Evolutionary conservation across 2,888 invertebrate genomes (phyloP), one percentile per base, ranked within the genome.

Genomic region (Esperia sulphurella): DNA sequence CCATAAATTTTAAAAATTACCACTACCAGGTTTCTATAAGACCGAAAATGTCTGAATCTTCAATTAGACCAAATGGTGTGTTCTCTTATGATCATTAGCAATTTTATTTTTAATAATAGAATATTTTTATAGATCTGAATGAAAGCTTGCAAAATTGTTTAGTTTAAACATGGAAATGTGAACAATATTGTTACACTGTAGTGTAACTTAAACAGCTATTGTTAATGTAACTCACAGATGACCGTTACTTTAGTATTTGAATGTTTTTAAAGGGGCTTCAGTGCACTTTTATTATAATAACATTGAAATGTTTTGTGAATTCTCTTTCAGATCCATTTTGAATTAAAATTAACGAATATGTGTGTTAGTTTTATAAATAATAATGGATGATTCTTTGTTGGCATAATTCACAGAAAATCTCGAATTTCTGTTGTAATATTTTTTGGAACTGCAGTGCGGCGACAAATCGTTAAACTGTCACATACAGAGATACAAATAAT

Each of bases 281-380:
- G n/a, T 39, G 45, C 51, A 57, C 47, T 48, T 53, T 45, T 46
- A 21, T 21, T 3, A 21, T 44, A 49, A 51, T 52, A 46, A 51
- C 45, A 44, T 57, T 51, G 31, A 47, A 69, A 71, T 68, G 65
- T 71, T 79, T 79, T 79, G 79, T 79, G 75, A 76, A 78, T 78
- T 83, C 72, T 81, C 72, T 81, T 80, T 83, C 83, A 85, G 83
- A 85, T 87, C 79, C 63, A 72, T 79, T 21, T 81, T 76, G 62
- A 69, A 76, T 71, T 74, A 71, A 53, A 43, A 50, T 59, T 58
- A 59, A 75, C 67, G 68, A 75, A 63, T 71, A 66, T 72, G 75
- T 77, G 79, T 81, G 80, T 79, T 78, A 79, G 78, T 55, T 68
- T 70, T 63, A 55, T 13, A 38, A 45, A 43, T 13, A 35, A n/a